phyloP scores from a whole-genome alignment of 2,888 invertebrate species.

The Drosophila monieri region DNA sequence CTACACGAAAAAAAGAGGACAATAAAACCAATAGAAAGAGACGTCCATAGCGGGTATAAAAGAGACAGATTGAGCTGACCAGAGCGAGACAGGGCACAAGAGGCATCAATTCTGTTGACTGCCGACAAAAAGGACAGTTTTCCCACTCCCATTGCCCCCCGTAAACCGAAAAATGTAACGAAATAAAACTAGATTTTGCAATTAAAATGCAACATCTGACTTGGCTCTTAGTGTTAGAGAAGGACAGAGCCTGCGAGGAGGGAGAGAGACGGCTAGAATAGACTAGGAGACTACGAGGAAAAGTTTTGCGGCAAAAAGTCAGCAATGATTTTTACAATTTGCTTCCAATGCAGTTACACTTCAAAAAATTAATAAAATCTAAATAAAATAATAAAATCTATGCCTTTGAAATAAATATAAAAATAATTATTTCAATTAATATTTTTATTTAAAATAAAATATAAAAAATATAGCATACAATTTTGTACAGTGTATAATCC shows the following conservation, averaged over 20 bases:
- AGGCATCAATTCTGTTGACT: conserved; percentile 47
- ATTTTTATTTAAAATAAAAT: too few relatives aligned
- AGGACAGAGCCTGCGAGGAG: not conserved
- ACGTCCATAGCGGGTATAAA: conserved; percentile 1
- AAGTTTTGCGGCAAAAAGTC: conserved; percentile 61
- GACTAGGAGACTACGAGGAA: not conserved
- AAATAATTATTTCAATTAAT: too few relatives aligned
- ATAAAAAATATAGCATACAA: not conserved
- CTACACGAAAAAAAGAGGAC: conserved; percentile 7
- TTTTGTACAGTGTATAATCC: not conserved
- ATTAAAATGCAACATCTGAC: conserved; percentile 60
- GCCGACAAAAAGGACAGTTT: conserved; percentile 41
- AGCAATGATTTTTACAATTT: conserved; percentile 57
- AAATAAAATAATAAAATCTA: conserved; percentile 29
- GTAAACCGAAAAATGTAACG: conserved; percentile 34
- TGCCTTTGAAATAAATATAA: too few relatives aligned
- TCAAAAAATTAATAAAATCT: conserved; percentile 5
- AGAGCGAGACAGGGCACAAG: conserved; percentile 30
- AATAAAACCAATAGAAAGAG: conserved; percentile 11
- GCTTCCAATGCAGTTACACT: conserved; percentile 49
- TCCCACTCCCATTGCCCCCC: not conserved
- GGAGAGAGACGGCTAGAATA: not conserved
- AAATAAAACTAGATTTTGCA: conserved; percentile 54
- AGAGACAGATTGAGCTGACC: conserved; percentile 1
- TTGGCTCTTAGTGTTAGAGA: conserved; percentile 5